phyloP scores from a whole-genome alignment of 2,797 vertebrate genomes.

The Sparidentex hasta region DNA sequence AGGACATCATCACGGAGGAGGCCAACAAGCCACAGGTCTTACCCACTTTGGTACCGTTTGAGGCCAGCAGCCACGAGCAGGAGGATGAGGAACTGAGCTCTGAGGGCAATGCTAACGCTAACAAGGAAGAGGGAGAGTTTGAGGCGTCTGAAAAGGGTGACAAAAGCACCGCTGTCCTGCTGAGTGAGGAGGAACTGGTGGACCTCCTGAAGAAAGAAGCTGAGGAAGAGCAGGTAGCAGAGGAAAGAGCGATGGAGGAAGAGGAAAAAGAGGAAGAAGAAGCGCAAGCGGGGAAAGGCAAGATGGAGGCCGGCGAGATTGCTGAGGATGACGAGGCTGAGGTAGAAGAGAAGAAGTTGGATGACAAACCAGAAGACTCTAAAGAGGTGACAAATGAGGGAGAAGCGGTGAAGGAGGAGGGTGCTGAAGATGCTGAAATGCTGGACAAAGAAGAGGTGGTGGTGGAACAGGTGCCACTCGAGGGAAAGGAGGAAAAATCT shows the following conservation, averaged over 20 bases:
- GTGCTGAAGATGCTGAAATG: constrained; percentile 26
- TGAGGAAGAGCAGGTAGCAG: constrained; percentile 69
- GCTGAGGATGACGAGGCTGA: constrained; percentile 31
- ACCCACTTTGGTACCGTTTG: constrained; percentile 75
- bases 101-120: constrained; percentile 62
- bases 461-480: constrained; percentile 17
- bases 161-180: constrained; percentile 72
- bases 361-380: constrained; percentile 4
- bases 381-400: constrained; percentile 26
- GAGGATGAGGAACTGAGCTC: constrained; percentile 78
- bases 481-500: constrained; percentile 39
- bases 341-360: constrained; percentile 25
- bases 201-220: constrained; percentile 75
- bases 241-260: constrained; percentile 51
- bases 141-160: constrained; percentile 49
- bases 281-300: constrained; percentile 12
- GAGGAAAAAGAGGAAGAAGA: constrained; percentile 36
- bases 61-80: constrained; percentile 74
- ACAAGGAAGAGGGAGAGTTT: constrained; percentile 39
- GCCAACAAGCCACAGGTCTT: constrained; percentile 63
- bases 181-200: constrained; percentile 81
- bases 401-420: constrained; percentile 29
- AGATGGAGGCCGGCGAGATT: constrained; percentile 16
- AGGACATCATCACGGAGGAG: constrained; percentile 73
- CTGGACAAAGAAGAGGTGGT: constrained; percentile 26